A percentile compares a stretch with the other conserved stretches of the same genome.
Conservation (phyloP, 1,140 invertebrate genomes). For the Diprion similis region DNA sequence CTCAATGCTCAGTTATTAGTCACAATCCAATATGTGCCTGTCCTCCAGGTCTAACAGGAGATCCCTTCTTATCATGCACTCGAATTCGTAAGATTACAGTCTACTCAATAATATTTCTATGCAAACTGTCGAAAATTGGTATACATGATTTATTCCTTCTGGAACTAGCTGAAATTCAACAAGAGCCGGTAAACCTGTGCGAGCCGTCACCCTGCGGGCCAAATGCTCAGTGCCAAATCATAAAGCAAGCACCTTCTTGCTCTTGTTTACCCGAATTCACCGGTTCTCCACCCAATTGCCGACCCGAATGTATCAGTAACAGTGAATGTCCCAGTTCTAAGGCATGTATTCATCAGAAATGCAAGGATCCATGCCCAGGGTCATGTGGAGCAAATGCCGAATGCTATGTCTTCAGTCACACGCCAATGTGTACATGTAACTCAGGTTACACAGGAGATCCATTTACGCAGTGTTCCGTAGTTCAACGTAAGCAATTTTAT, state of each 20-base stretch:
- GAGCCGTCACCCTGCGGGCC: conserved; percentile 75
- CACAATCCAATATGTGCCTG: conserved; percentile 81
- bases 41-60: conserved; percentile 71
- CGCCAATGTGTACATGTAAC: conserved; percentile 69
- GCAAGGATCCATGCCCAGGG: conserved; percentile 71
- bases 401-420: conserved; percentile 72
- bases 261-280: conserved; percentile 69
- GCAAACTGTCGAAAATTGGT: not conserved
- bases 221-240: conserved; percentile 70
- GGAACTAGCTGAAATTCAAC: conserved; percentile 31
- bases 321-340: conserved; percentile 68
- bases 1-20: conserved; percentile 69
- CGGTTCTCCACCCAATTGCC: conserved; percentile 71
- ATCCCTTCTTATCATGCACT: conserved; percentile 73
- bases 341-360: conserved; percentile 74
- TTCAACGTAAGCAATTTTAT: conserved; percentile 36
- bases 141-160: conserved; percentile 24
- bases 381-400: conserved; percentile 70
- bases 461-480: conserved; percentile 61
- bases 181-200: conserved; percentile 65
- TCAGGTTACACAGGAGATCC: conserved; percentile 67
- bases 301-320: conserved; percentile 72
- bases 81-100: conserved; percentile 55
- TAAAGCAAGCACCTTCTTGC: conserved; percentile 69
- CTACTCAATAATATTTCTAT: conserved; percentile 21